phyloP scores from a whole-genome alignment of 2,888 invertebrate species.

The Chesias legatella region DNA sequence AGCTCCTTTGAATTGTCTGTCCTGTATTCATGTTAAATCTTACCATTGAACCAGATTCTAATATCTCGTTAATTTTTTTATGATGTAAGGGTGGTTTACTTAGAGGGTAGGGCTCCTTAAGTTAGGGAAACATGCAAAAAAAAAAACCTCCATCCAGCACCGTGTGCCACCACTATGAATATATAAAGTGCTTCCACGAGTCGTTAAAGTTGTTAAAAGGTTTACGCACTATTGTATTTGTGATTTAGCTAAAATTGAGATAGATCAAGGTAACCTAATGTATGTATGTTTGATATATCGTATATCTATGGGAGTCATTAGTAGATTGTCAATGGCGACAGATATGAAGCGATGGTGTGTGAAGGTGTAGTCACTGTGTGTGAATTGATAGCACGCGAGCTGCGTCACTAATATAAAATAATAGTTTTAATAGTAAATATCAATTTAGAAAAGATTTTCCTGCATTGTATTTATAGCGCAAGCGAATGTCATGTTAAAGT shows the following conservation, averaged over 20 bases:
- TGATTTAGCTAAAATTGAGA: constrained; percentile 26
- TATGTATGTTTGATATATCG: constrained; percentile 23
- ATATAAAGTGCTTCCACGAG: constrained; percentile 67
- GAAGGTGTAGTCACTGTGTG: no score
- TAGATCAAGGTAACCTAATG: constrained; percentile 21
- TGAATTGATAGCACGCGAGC: no score
- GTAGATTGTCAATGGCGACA: constrained; percentile 10
- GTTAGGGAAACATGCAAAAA: neutral
- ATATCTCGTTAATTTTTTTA: no score
- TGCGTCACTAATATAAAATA: no score
- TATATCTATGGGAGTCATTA: constrained; percentile 14
- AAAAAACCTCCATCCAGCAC: constrained; percentile 22
- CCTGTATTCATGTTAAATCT: no score
- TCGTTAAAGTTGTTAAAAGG: constrained; percentile 43
- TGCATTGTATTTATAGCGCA: no score
- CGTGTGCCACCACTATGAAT: constrained; percentile 12
- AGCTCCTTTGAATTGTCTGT: no score
- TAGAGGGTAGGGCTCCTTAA: neutral
- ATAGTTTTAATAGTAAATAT: no score
- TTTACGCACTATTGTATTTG: constrained; percentile 41
- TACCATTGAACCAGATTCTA: no score
- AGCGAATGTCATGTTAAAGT: no score
- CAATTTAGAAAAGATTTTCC: no score
- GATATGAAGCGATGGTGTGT: constrained; percentile 4
- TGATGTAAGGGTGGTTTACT: no score